Conservation (phyloP, 2,113 vertebrate species). For the Platichthys flesus region DNA sequence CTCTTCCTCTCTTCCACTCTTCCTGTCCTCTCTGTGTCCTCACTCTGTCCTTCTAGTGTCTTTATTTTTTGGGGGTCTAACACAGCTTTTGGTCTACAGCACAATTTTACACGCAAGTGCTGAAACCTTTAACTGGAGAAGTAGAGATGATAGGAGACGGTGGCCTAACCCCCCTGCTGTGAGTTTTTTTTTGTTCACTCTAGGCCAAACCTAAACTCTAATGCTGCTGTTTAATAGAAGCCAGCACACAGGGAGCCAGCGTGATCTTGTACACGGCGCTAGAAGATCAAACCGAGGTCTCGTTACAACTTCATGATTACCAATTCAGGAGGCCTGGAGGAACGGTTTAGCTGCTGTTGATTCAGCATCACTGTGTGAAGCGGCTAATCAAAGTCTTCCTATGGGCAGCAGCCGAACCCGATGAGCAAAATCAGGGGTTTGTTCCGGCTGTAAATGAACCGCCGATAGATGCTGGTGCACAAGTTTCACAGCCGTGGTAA, state of each 20-base stretch:
- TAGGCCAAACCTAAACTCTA: conserved; percentile 43
- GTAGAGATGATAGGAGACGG: conserved; percentile 28
- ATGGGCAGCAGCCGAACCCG: conserved; percentile 28
- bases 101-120: conserved; percentile 16
- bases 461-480: conserved; percentile 2
- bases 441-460: conserved; percentile 16
- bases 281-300: conserved; percentile 56
- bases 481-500: no score
- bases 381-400: conserved; percentile 44
- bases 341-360: conserved; percentile 48
- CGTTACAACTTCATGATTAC: conserved; percentile 54
- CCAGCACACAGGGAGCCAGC: conserved; percentile 41
- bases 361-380: conserved; percentile 53
- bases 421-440: conserved; percentile 33
- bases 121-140: conserved; percentile 30
- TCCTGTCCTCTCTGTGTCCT: no score
- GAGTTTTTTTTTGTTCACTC: conserved; percentile 54
- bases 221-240: conserved; percentile 46
- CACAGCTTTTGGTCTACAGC: neutral
- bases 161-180: conserved; percentile 48
- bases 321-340: conserved; percentile 57
- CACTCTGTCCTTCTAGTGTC: conserved; percentile 12
- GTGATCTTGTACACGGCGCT: conserved; percentile 17
- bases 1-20: no score
- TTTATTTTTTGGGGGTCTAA: conserved; percentile 3